Percentiles rank a stretch among this genome's conserved stretches.
These are phyloP conservation scores for Drosophila koepferae DNA, from an alignment of 2,888 invertebrate species.

Conservation along the genomic window DNA sequence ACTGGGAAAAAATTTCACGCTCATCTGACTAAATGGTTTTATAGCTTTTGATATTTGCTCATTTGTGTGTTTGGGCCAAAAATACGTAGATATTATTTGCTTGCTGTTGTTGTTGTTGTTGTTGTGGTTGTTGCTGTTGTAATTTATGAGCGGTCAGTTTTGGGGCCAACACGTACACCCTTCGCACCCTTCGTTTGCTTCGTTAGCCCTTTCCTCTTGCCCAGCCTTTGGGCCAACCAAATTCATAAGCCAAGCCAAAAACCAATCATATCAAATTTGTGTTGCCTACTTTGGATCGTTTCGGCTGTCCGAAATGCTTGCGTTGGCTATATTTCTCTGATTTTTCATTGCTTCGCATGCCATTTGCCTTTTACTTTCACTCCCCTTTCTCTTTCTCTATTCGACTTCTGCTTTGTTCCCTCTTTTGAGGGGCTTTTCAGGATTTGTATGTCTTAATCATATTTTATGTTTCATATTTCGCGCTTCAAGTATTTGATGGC, in stretches of 20 bases:
- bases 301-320: conserved; percentile 44
- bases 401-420: neutral
- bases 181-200: conserved; percentile 46
- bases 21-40: conserved; percentile 79
- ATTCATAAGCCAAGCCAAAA: conserved; percentile 49
- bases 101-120: conserved; percentile 21
- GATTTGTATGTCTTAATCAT: conserved; percentile 75
- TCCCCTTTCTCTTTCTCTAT: neutral
- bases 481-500: conserved; percentile 70
- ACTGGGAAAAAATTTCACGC: conserved; percentile 65
- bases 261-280: conserved; percentile 69
- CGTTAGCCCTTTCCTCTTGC: conserved; percentile 65
- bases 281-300: conserved; percentile 44
- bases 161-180: conserved; percentile 29
- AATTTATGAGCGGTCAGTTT: conserved; percentile 77
- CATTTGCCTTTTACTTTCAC: neutral
- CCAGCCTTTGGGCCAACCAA: no score
- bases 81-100: conserved; percentile 61
- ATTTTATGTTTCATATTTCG: conserved; percentile 76
- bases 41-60: conserved; percentile 77
- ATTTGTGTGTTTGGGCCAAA: conserved; percentile 58
- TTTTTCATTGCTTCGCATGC: conserved; percentile 15
- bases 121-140: conserved; percentile 47
- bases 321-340: conserved; percentile 55
- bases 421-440: conserved; percentile 1